Evolutionary conservation across 2,888 invertebrate genomes (phyloP), one percentile per base, ranked within the genome.

Genomic region (Gnatocerus cornutus): DNA sequence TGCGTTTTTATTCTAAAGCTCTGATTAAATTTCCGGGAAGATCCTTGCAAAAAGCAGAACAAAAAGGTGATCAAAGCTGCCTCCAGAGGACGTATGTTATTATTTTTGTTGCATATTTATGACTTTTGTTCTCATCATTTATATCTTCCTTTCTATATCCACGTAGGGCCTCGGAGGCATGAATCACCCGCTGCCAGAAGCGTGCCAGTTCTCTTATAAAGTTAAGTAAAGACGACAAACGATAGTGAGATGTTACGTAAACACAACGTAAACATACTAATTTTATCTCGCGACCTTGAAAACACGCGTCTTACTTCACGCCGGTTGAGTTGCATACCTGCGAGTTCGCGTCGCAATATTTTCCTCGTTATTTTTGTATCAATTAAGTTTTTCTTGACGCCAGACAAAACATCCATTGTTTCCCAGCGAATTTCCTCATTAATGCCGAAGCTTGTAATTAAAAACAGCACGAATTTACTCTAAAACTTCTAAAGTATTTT

Each of bases 391-490:
- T 12, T 53, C 30, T 29, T 14, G 41, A 10, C 37, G 8, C 53
- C 27, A 53, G 37, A 53, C 53, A 53, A 53, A 53, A 53, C 53
- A 53, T 12, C 14, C 4, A 13, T 53, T 53, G 14, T 53, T 37
- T 37, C n/a, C 13, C 1, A 3, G 33, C 12, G 12, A 53, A 12
- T 53, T 53, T 33, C 8, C 53, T 37, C 53, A 13, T 33, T 53
- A 53, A 33, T 53, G 13, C 27, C 53, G 10, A 53, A 33, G 12
- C 10, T 27, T 16, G 33, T 33, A 53, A 53, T 53, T 53, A 53
- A 53, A 53, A 33, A 53, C 53, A 33, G 37, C 27, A 53, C 33
- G 53, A 53, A 53, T 29, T 27, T 53, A 53, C 53, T 53, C 30
- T 37, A 5, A 53, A 53, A 53, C 53, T 53, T 37, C 29, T 5